A percentile compares a stretch with the other conserved stretches of the same genome.
Conservation (phyloP, 2,888 invertebrate genomes). For the Leptopilina syphax region DNA sequence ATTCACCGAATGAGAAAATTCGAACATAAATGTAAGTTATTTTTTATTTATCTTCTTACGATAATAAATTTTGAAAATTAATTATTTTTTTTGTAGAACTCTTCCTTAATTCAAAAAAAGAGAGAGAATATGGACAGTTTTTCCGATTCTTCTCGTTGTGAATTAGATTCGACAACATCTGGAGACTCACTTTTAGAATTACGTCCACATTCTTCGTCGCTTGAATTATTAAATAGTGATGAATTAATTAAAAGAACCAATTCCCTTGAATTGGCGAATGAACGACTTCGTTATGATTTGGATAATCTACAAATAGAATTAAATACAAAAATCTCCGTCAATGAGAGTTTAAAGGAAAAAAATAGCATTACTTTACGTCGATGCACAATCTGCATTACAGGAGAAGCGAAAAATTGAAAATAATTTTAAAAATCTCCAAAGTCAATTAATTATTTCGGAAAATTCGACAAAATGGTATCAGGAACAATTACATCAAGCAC, state of each 20-base stretch:
- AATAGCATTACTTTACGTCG: constrained; percentile 66
- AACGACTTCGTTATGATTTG: constrained; percentile 63
- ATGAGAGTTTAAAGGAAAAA: constrained; percentile 68
- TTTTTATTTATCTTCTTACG: background rate
- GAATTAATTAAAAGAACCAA: constrained; percentile 63
- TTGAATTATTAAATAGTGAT: constrained; percentile 61
- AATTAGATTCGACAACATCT: constrained; percentile 64
- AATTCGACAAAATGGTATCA: constrained; percentile 68
- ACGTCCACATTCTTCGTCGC: constrained; percentile 58
- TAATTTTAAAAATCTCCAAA: constrained; percentile 60
- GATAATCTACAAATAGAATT: constrained; percentile 65
- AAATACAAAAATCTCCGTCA: constrained; percentile 67
- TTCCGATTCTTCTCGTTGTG: constrained; percentile 66
- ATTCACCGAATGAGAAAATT: too few species aligned
- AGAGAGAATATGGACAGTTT: constrained; percentile 60
- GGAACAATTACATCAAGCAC: constrained; percentile 62
- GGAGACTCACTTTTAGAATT: constrained; percentile 67
- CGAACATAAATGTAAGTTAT: background rate
- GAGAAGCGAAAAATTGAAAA: constrained; percentile 66
- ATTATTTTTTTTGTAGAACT: background rate
- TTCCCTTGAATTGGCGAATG: constrained; percentile 66
- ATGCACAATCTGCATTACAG: constrained; percentile 63
- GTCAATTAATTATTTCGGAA: constrained; percentile 58
- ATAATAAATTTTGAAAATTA: background rate
- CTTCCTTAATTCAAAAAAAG: background rate